phyloP scores from a whole-genome alignment of 2,113 vertebrate species.

The Lota lota region DNA sequence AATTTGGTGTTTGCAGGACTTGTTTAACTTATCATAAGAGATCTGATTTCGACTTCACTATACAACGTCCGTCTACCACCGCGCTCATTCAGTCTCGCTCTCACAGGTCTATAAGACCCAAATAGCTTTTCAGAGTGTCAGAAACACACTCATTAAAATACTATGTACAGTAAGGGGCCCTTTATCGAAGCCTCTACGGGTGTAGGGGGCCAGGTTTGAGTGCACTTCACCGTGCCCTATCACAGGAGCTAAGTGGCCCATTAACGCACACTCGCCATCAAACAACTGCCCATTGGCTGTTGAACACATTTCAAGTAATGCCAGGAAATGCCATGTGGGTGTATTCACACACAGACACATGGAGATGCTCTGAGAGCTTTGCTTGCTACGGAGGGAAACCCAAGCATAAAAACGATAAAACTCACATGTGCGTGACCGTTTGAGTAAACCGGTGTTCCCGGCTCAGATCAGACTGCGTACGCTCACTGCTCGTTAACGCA shows the following conservation, averaged over 20 bases:
- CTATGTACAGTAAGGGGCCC: conserved; percentile 70
- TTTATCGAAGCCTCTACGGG: conserved; percentile 36
- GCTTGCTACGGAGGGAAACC: conserved; percentile 34
- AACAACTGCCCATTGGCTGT: conserved; percentile 57
- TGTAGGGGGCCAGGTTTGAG: conserved; percentile 27
- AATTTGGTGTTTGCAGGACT: conserved; percentile 4
- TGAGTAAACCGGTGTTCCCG: too few relatives aligned
- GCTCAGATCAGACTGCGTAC: too few relatives aligned
- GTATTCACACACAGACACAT: conserved; percentile 38
- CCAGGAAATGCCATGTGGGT: conserved; percentile 55
- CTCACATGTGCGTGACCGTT: too few relatives aligned
- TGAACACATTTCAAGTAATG: conserved; percentile 67
- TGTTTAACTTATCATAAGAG: conserved; percentile 9
- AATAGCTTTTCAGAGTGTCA: conserved; percentile 67
- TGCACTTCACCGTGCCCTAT: conserved; percentile 41
- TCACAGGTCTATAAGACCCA: conserved; percentile 80
- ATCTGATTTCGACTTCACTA: conserved; percentile 23
- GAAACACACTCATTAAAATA: conserved; percentile 71
- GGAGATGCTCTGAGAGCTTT: conserved; percentile 12
- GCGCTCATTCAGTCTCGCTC: conserved; percentile 31
- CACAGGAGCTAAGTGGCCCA: conserved; percentile 48
- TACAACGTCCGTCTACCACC: conserved; percentile 22
- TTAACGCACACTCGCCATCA: conserved; percentile 31
- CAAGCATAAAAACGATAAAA: not conserved
- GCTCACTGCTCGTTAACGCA: too few relatives aligned